A percentile compares a stretch with the other conserved stretches of the same genome.
These are phyloP conservation scores for Desoria tigrina DNA, from an alignment of 2,888 invertebrate species.

Conservation along the genomic window DNA sequence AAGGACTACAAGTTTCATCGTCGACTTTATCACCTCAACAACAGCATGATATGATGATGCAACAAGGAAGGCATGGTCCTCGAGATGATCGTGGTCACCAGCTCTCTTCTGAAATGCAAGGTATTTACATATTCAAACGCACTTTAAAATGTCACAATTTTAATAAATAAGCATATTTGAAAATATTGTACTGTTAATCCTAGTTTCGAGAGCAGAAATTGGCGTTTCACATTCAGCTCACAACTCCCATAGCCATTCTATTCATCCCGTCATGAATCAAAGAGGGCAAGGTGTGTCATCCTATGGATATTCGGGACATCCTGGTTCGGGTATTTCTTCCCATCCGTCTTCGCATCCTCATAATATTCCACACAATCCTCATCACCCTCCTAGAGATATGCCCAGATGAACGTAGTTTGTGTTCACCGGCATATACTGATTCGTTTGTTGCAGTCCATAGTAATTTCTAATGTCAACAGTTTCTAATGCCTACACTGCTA, in stretches of 20 bases:
- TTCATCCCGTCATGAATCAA: constrained; percentile 31
- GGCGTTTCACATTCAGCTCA: constrained; percentile 29
- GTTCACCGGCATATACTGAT: too few relatives aligned
- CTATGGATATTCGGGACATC: constrained; percentile 33
- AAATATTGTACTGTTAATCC: too few relatives aligned
- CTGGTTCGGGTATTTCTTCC: neutral
- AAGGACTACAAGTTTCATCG: constrained; percentile 28
- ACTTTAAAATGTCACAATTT: neutral
- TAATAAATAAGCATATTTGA: neutral
- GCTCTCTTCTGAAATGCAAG: constrained; percentile 28
- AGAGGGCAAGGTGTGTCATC: constrained; percentile 29
- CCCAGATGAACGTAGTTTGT: neutral
- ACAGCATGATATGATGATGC: constrained; percentile 17
- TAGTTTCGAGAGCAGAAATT: constrained; percentile 18
- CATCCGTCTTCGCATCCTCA: neutral
- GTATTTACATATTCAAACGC: constrained; percentile 16
- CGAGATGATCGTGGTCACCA: constrained; percentile 26
- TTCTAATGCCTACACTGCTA: too few relatives aligned
- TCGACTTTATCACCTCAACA: constrained; percentile 36
- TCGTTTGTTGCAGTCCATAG: too few relatives aligned
- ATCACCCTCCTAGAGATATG: neutral
- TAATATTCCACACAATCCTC: neutral
- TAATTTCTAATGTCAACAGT: too few relatives aligned
- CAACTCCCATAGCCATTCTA: constrained; percentile 25
- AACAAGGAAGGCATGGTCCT: constrained; percentile 9